These are phyloP conservation scores for Catamblyrhynchus diadema DNA, from an alignment of 2,797 vertebrate genomes.

Conservation along the genomic window DNA sequence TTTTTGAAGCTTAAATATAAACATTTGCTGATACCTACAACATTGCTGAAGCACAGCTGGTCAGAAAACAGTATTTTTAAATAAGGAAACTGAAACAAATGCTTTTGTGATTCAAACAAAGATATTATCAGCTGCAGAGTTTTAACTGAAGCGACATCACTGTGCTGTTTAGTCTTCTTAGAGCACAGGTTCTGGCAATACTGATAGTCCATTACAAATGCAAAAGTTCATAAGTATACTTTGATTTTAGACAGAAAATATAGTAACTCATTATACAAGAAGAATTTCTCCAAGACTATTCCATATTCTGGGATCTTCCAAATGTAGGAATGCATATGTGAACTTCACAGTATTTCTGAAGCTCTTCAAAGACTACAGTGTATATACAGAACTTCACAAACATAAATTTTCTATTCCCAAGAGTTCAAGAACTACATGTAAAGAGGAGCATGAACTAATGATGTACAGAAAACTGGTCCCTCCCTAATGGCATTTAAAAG, in stretches of 20 bases:
- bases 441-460: not conserved
- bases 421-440: not conserved
- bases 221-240: not conserved
- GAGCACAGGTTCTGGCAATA: not conserved
- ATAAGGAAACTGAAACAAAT: not conserved
- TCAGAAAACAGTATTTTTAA: not conserved
- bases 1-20: conserved; percentile 11
- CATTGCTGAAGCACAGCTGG: not conserved
- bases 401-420: not conserved
- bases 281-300: not conserved
- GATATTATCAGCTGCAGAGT: not conserved
- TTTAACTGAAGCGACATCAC: not conserved
- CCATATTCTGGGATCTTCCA: not conserved
- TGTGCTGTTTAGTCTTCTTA: not conserved
- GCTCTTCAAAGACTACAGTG: not conserved
- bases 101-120: not conserved
- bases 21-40: not conserved
- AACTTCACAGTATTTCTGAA: not conserved
- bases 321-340: not conserved
- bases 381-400: not conserved
- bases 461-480: not conserved
- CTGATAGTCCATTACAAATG: not conserved
- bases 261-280: not conserved
- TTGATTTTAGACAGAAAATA: not conserved
- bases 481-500: not conserved